Conservation (phyloP, 64 coral and sea anemone genomes). For the Pocillopora damicornis region DNA sequence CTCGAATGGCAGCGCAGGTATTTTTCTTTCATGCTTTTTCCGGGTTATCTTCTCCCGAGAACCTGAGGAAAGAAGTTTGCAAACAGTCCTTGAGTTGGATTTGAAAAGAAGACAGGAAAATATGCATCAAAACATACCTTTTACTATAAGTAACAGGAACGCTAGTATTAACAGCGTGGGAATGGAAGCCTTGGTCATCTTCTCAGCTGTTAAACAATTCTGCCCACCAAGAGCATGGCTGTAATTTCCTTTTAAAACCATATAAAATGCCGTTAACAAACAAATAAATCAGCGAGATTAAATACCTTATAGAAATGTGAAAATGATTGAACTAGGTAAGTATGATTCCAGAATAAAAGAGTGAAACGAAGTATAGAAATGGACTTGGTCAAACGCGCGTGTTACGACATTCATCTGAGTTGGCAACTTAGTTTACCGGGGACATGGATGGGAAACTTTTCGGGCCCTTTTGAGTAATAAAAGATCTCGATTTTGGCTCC, state of each 20-base stretch:
- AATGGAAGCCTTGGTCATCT: neutral
- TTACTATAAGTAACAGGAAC: neutral
- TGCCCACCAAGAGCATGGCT: constrained; percentile 20
- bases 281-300: neutral
- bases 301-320: neutral
- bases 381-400: too few relatives aligned
- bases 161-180: neutral
- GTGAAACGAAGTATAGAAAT: too few relatives aligned
- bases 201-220: neutral
- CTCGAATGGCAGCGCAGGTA: neutral
- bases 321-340: too few relatives aligned
- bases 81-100: neutral
- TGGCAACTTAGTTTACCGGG: too few relatives aligned
- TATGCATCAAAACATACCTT: constrained; percentile 2
- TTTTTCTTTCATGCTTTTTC: neutral
- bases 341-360: too few relatives aligned
- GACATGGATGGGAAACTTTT: too few relatives aligned
- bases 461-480: too few relatives aligned
- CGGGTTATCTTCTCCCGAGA: neutral
- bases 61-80: neutral
- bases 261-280: neutral
- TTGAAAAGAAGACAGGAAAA: neutral
- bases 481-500: too few relatives aligned
- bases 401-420: too few relatives aligned
- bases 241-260: neutral